These are phyloP conservation scores for Microctonus hyperodae DNA, from an alignment of 2,888 invertebrate genomes.

Conservation along the genomic window DNA sequence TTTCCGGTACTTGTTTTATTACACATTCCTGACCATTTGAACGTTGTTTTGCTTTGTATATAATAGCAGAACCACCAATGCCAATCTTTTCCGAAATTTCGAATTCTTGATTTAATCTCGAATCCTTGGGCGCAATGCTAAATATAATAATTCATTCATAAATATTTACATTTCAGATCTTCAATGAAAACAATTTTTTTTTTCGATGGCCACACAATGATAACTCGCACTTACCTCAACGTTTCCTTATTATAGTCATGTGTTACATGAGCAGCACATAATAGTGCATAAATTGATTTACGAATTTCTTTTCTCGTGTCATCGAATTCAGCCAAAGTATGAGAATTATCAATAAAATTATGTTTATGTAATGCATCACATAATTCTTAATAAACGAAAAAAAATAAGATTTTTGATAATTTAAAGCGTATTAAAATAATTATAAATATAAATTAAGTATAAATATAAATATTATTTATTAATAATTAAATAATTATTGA, in stretches of 20 bases:
- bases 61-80: constrained; percentile 79
- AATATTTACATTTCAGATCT: neutral
- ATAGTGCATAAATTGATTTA: constrained; percentile 71
- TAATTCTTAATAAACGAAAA: constrained; percentile 12
- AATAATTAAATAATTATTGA: neutral
- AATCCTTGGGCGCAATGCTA: constrained; percentile 63
- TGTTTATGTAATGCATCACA: constrained; percentile 74
- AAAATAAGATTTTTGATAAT: neutral
- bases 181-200: neutral
- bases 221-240: constrained; percentile 45
- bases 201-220: neutral
- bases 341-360: constrained; percentile 76
- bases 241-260: constrained; percentile 45
- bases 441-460: too few species aligned
- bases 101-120: constrained; percentile 75
- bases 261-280: constrained; percentile 67
- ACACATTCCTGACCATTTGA: constrained; percentile 82
- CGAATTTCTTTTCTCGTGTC: constrained; percentile 74
- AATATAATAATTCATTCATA: neutral
- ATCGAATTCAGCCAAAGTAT: constrained; percentile 74
- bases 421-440: too few species aligned
- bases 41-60: constrained; percentile 77
- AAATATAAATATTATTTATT: too few species aligned
- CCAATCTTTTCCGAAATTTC: constrained; percentile 75
- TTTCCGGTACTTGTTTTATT: too few species aligned